Conservation (phyloP, 2,888 invertebrate genomes). For the Drosophila neonasuta region DNA sequence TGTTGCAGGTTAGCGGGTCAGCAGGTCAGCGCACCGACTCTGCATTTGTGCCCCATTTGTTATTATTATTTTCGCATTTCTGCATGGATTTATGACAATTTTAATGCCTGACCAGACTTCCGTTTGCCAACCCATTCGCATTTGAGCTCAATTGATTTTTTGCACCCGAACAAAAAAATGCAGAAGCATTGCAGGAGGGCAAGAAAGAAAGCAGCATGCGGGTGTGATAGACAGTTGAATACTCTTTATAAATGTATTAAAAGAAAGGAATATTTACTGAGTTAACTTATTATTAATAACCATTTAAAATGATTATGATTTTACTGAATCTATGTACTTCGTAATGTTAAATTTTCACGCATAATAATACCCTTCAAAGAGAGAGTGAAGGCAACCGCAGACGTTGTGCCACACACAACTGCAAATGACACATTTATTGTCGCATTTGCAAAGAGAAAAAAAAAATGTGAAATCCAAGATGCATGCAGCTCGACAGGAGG, state of each 20-base stretch:
- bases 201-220: neutral
- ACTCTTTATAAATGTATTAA: neutral
- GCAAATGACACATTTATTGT: conserved; percentile 61
- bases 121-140: conserved; percentile 19
- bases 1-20: neutral
- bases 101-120: conserved; percentile 36
- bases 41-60: neutral
- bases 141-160: conserved; percentile 40
- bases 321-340: too few species aligned
- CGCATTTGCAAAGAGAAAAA: conserved; percentile 14
- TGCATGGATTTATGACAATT: conserved; percentile 43
- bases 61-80: conserved; percentile 16
- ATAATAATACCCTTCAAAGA: neutral
- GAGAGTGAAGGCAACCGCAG: conserved; percentile 34
- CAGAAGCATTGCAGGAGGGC: neutral
- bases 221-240: neutral
- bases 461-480: conserved; percentile 17
- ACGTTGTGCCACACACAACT: conserved; percentile 46
- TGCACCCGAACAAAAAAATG: conserved; percentile 11
- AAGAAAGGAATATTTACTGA: too few species aligned
- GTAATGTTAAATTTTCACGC: too few species aligned
- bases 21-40: neutral
- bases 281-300: too few species aligned
- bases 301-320: too few species aligned
- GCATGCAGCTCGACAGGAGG: conserved; percentile 3